Conservation (phyloP, 1,140 invertebrate species). For the Tetraneura akinire region DNA sequence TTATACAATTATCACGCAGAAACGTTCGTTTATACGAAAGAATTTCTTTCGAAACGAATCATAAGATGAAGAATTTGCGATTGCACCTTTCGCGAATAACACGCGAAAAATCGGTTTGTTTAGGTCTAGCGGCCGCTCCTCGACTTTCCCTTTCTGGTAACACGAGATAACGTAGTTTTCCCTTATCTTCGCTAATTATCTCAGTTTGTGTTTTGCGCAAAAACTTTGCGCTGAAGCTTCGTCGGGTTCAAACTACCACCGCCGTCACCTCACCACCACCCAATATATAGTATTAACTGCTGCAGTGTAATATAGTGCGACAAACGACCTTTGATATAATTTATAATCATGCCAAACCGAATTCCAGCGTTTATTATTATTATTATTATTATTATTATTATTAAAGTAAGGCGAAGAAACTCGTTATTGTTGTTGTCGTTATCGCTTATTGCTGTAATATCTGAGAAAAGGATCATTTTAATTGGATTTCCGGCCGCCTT, state of each 20-base stretch:
- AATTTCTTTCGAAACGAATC: constrained; percentile 23
- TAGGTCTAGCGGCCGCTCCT: background rate
- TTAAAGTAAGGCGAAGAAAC: constrained; percentile 31
- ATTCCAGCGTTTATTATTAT: constrained; percentile 35
- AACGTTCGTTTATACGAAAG: background rate
- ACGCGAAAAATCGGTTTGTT: constrained; percentile 35
- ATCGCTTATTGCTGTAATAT: constrained; percentile 15
- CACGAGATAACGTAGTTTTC: constrained; percentile 35
- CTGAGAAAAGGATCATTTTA: constrained; percentile 48
- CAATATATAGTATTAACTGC: background rate
- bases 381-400: constrained; percentile 5
- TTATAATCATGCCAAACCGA: constrained; percentile 39
- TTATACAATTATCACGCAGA: too few species aligned
- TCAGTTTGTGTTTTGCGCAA: constrained; percentile 1
- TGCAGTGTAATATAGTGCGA: constrained; percentile 42
- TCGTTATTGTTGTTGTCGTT: constrained; percentile 12
- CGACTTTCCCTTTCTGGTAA: constrained; percentile 13
- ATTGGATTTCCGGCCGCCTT: constrained; percentile 44
- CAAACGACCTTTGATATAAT: constrained; percentile 45
- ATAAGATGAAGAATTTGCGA: constrained; percentile 7
- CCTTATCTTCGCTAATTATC: constrained; percentile 44
- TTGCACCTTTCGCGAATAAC: constrained; percentile 24
- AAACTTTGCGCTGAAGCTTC: constrained; percentile 12
- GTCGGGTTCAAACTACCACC: constrained; percentile 11
- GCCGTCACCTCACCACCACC: background rate